Base-by-base conservation (phyloP, 92 coral and sea anemone species). In the Zoanthus sociatus region DNA sequence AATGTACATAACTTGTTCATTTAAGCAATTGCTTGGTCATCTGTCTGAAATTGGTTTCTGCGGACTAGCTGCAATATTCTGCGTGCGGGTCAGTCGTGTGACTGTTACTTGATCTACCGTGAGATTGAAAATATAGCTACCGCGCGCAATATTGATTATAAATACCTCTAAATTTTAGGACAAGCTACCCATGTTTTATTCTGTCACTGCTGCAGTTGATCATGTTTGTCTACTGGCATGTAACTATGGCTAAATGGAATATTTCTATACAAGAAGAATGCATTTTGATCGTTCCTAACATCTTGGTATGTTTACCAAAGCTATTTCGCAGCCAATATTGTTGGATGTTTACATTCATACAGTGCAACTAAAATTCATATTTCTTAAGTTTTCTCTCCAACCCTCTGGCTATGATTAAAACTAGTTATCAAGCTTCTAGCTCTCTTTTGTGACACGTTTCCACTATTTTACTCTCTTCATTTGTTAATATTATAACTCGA, bases 271-370 rank as follows among this genome's bases (percentile, higher is more conserved):
- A 18, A 51, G 15, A 64, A 64, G 26, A 66, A 66, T 81, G 73
- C 56, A 44, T 69, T 30, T 67, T 81, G 46, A 53, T 20, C 33
- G 61, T 51, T 20, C 82, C 21, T 53, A 18, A 12, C n/a, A 51
- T 63, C 37, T 64, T 81, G 58, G 85, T 46, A 81, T 50, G 73
- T 81, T 81, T 68, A 73, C 74, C 3, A 42, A 77, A 12, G 54
- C 20, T 17, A 64, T 81, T 81, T 81, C 73, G 5, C 61, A 3
- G 60, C n/a, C 45, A 37, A 37, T 37, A 37, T 37, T 37, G 42
- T 37, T 37, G 2, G 46, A 45, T 81, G 85, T 81, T 81, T 81
- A 81, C 85, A 81, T 63, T 4, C 61, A 3, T n/a, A 9, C 7
- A 56, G 51, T 21, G 37, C 83, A 78, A 78, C 58, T 48, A 42